Percentiles rank a stretch among this genome's conserved stretches.
These are phyloP conservation scores for Mellivora capensis DNA, from an alignment of 2,113 vertebrate species.

Conservation along the genomic window DNA sequence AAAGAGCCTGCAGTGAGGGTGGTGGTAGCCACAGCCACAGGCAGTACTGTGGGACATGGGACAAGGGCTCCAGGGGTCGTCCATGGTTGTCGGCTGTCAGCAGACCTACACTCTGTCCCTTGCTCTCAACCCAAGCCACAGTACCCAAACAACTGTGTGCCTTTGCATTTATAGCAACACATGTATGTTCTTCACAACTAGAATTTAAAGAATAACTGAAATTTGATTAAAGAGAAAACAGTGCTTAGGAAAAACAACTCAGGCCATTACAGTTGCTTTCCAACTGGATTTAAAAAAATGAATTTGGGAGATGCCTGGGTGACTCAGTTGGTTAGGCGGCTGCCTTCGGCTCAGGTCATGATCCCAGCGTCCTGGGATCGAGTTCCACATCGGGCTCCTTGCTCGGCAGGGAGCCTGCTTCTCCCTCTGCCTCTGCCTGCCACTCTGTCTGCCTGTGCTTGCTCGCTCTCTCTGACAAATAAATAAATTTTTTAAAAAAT, in stretches of 20 bases:
- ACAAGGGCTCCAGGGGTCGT: not conserved
- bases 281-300: conserved; percentile 8
- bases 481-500: too few relatives aligned
- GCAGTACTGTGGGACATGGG: not conserved
- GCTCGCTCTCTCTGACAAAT: too few relatives aligned
- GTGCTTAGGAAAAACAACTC: not conserved
- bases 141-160: not conserved
- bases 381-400: too few relatives aligned
- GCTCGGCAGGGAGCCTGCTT: too few relatives aligned
- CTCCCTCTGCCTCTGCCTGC: too few relatives aligned
- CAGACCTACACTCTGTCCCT: not conserved
- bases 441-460: too few relatives aligned
- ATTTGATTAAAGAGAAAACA: conserved; percentile 23
- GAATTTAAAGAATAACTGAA: not conserved
- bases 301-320: too few relatives aligned
- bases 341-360: too few relatives aligned
- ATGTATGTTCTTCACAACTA: not conserved
- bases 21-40: too few relatives aligned
- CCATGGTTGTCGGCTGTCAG: not conserved
- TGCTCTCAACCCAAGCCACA: not conserved
- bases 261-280: not conserved
- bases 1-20: not conserved
- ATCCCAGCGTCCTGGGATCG: too few relatives aligned
- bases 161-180: not conserved
- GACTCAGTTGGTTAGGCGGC: too few relatives aligned